Evolutionary conservation across 2,113 vertebrate genomes (phyloP).

Genomic region (Chelonoidis abingdonii): DNA sequence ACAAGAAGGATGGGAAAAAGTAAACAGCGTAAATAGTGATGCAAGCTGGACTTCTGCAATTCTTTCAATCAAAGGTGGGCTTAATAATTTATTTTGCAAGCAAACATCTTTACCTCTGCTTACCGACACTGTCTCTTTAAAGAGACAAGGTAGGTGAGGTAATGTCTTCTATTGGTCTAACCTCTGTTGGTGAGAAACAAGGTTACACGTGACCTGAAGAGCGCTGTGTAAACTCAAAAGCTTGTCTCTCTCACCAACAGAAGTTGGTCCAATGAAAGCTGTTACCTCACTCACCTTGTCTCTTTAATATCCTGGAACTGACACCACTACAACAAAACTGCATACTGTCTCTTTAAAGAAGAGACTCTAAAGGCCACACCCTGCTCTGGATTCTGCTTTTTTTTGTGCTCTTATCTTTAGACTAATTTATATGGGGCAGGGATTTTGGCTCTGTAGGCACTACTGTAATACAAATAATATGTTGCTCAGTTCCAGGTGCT

Average conservation of each 20-base stretch:
- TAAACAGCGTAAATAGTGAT: background rate
- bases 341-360: background rate
- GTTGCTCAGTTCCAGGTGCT: accelerated
- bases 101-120: accelerated
- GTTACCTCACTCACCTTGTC: background rate
- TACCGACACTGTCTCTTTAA: background rate
- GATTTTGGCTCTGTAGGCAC: background rate
- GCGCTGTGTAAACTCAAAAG: background rate
- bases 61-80: background rate
- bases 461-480: background rate
- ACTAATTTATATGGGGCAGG: background rate
- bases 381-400: background rate
- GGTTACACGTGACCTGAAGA: background rate
- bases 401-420: background rate
- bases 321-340: background rate
- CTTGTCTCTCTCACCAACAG: background rate
- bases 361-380: background rate
- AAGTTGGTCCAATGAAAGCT: background rate
- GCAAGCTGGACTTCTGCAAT: background rate
- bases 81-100: background rate
- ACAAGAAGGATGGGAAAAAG: background rate
- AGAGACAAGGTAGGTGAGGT: background rate
- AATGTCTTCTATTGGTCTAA: background rate
- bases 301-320: background rate
- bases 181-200: background rate